A percentile compares a stretch with the other conserved stretches of the same genome.
Conservation (phyloP, 1,140 invertebrate species). For the Coboldia fuscipes region DNA sequence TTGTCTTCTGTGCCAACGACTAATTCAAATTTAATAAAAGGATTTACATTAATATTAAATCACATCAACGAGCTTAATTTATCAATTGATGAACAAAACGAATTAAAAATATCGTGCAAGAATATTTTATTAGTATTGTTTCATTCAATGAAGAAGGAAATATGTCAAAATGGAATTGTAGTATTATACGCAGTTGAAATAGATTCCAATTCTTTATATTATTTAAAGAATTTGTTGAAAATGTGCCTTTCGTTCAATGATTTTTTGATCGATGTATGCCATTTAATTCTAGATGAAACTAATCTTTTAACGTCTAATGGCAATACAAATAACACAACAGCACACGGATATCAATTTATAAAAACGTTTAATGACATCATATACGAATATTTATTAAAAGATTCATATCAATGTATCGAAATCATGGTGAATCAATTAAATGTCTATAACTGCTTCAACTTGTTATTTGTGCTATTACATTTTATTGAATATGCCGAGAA, state of each 20-base stretch:
- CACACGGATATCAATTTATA: conserved; percentile 19
- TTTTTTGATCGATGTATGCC: neutral
- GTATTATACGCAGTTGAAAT: neutral
- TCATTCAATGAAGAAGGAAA: neutral
- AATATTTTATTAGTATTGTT: neutral
- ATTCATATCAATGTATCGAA: no score
- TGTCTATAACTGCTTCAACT: no score
- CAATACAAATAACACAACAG: conserved; percentile 6
- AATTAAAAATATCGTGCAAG: no score
- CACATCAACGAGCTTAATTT: neutral
- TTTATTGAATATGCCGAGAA: no score
- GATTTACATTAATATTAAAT: no score
- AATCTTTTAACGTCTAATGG: conserved; percentile 2
- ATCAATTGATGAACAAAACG: neutral
- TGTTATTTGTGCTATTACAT: no score
- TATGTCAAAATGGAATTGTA: neutral
- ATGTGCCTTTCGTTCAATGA: neutral
- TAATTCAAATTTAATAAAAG: no score
- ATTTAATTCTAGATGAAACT: conserved; percentile 1
- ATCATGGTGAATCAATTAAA: neutral
- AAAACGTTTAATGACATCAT: conserved; percentile 13
- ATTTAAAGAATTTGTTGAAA: neutral
- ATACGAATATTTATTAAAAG: conserved; percentile 10
- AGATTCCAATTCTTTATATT: conserved; percentile 1
- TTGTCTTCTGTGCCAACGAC: no score